Evolutionary conservation across 2,888 invertebrate genomes (phyloP).

Genomic region (Dendrolimus houi): DNA sequence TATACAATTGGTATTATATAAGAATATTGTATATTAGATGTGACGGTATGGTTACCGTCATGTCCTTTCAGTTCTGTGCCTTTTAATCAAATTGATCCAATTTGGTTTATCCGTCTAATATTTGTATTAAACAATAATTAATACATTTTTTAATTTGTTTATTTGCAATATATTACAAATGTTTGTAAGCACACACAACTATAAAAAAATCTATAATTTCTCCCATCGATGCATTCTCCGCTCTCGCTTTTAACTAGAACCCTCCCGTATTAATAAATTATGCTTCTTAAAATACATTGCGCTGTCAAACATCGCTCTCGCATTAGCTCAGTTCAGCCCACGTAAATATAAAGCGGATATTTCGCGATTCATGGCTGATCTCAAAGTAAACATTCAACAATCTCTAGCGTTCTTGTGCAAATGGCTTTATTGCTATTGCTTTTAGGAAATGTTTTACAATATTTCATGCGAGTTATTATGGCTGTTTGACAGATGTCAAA

Average conservation of each 20-base stretch:
- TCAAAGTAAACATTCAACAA: not conserved
- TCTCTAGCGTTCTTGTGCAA: not conserved
- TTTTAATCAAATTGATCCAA: too few species aligned
- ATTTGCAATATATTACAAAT: too few species aligned
- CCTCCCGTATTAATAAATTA: not conserved
- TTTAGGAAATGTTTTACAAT: not conserved
- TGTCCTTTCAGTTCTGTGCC: too few species aligned
- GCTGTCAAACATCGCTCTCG: not conserved
- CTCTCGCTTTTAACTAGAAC: not conserved
- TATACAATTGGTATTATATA: too few species aligned
- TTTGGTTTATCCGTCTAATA: too few species aligned
- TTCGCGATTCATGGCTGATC: not conserved
- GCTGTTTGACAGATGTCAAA: too few species aligned
- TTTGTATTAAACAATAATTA: too few species aligned
- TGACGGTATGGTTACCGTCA: too few species aligned
- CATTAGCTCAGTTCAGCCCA: not conserved
- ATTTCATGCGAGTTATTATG: too few species aligned
- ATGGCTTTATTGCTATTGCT: not conserved
- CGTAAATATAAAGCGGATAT: not conserved
- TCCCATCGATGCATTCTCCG: not conserved
- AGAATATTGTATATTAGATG: too few species aligned
- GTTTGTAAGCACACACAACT: too few species aligned
- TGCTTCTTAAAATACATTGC: not conserved
- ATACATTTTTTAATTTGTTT: too few species aligned
- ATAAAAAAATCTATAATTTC: not conserved